Evolutionary conservation across 2,888 invertebrate genomes (phyloP).

Genomic region (Acronicta leporina): DNA sequence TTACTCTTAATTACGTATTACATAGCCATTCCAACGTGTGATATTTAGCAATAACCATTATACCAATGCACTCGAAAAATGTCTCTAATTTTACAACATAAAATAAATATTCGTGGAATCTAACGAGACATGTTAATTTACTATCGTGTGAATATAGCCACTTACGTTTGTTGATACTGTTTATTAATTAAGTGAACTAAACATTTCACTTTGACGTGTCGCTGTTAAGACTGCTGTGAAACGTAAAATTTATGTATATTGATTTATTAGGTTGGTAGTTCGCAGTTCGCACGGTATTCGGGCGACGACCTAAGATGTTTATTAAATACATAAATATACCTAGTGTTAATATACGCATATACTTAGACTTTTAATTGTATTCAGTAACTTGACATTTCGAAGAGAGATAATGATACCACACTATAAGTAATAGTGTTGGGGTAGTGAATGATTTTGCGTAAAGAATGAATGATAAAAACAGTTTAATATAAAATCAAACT

Average conservation of each 20-base stretch:
- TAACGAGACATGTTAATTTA: slow-evolving; percentile 41
- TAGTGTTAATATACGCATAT: too few relatives aligned
- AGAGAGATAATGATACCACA: too few relatives aligned
- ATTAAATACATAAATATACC: too few relatives aligned
- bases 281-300: slow-evolving; percentile 54
- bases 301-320: slow-evolving; percentile 29
- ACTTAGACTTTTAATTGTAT: too few relatives aligned
- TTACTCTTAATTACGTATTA: too few relatives aligned
- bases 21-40: background rate
- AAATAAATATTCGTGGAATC: slow-evolving; percentile 19
- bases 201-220: slow-evolving; percentile 49
- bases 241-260: slow-evolving; percentile 36
- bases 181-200: slow-evolving; percentile 55
- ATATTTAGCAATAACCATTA: slow-evolving; percentile 19
- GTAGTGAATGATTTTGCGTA: too few relatives aligned
- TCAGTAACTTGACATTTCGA: too few relatives aligned
- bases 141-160: slow-evolving; percentile 60
- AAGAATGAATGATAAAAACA: too few relatives aligned
- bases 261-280: slow-evolving; percentile 56
- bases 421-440: too few relatives aligned
- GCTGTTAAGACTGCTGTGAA: slow-evolving; percentile 41
- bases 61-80: slow-evolving; percentile 1
- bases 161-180: slow-evolving; percentile 50
- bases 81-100: slow-evolving; percentile 32
- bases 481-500: too few relatives aligned